Conservation (phyloP, 2,888 invertebrate genomes). For the Rhaphigaster nebulosa region DNA sequence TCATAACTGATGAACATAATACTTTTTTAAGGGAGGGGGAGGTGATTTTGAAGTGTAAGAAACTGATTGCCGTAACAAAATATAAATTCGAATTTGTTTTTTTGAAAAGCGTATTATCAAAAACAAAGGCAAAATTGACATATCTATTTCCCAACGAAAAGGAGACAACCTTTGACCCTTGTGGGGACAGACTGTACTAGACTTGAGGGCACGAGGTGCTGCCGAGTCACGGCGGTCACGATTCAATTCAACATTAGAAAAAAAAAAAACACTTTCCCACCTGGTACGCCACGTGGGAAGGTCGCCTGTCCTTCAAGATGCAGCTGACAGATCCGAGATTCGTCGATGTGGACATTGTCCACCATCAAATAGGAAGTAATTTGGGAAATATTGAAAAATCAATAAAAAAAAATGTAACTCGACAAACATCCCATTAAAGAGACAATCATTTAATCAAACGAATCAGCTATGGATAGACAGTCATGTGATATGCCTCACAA, state of each 20-base stretch:
- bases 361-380: background rate
- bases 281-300: constrained; percentile 26
- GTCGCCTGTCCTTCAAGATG: background rate
- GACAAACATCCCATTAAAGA: no score
- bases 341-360: background rate
- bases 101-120: no score
- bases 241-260: background rate
- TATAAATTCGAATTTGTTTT: no score
- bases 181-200: background rate
- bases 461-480: no score
- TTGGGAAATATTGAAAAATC: background rate
- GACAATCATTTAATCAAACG: no score
- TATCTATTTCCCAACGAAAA: background rate
- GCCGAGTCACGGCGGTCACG: constrained; percentile 16
- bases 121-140: background rate
- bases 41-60: no score
- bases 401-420: background rate
- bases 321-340: background rate
- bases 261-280: constrained; percentile 34
- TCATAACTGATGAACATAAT: no score
- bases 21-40: no score
- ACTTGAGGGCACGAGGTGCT: background rate
- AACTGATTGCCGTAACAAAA: no score
- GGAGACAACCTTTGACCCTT: background rate
- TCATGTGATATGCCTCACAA: no score